A percentile compares a stretch with the other conserved stretches of the same genome.
Evolutionary conservation across 2,888 invertebrate species (phyloP).

Genomic region (Gibbula magus): DNA sequence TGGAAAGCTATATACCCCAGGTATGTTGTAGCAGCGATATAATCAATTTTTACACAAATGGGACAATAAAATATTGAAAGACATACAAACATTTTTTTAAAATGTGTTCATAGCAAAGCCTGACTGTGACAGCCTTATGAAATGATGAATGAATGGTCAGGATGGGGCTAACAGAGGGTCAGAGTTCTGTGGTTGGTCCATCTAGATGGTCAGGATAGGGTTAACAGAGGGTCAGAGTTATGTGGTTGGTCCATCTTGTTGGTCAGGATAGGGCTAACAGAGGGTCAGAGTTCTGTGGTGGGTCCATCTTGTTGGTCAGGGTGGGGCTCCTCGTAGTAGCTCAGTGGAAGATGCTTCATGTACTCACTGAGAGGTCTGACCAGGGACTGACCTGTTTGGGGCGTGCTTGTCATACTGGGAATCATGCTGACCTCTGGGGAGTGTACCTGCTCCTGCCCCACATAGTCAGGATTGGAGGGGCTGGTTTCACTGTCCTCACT

Average conservation of each 20-base stretch:
- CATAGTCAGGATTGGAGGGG: neutral
- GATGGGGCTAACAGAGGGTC: neutral
- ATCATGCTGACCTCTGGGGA: neutral
- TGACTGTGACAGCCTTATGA: no score
- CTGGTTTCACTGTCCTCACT: neutral
- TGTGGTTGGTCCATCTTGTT: slow-evolving; percentile 17
- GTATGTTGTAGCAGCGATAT: no score
- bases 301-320: slow-evolving; percentile 14
- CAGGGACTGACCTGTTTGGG: neutral
- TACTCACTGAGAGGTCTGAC: slow-evolving; percentile 30
- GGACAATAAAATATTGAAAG: no score
- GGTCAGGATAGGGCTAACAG: no score
- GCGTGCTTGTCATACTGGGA: neutral
- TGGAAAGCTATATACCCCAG: no score
- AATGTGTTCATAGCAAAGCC: no score
- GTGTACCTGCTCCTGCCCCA: neutral
- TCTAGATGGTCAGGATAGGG: no score
- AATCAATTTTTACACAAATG: no score
- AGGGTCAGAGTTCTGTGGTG: slow-evolving; percentile 22
- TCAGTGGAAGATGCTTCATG: slow-evolving; percentile 29
- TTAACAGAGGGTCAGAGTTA: slow-evolving; percentile 10
- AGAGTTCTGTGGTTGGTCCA: slow-evolving; percentile 25
- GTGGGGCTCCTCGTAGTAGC: slow-evolving; percentile 29
- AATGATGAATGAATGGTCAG: no score
- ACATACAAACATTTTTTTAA: no score